Evolutionary conservation across 2,797 vertebrate genomes (phyloP).

Genomic region (Ctenosaura bakeri): DNA sequence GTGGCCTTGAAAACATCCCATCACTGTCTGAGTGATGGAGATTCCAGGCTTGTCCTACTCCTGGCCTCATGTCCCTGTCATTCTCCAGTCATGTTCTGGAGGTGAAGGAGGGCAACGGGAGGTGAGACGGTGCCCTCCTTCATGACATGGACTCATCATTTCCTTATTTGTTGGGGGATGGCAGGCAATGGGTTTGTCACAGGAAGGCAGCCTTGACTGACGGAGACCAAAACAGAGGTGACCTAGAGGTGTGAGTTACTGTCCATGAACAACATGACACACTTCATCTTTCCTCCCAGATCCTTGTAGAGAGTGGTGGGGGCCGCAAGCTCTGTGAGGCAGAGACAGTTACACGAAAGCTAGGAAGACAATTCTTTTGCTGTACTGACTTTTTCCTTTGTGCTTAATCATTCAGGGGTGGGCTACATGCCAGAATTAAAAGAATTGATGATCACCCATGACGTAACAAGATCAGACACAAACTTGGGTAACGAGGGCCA

Average conservation of each 20-base stretch:
- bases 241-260: conserved; percentile 7
- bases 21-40: not conserved
- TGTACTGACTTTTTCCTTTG: not conserved
- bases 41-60: not conserved
- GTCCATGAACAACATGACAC: not conserved
- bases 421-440: not conserved
- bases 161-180: conserved; percentile 14
- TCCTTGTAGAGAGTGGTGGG: too few relatives aligned
- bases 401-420: not conserved
- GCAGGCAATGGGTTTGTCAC: not conserved
- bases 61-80: conserved; percentile 20
- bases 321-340: not conserved
- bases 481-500: too few relatives aligned
- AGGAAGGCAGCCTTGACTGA: conserved; percentile 16
- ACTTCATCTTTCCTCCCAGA: not conserved
- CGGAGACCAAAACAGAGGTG: not conserved
- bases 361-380: not conserved
- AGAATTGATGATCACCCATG: not conserved
- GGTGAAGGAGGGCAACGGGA: not conserved
- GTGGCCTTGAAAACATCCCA: not conserved
- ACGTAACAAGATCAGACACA: too few relatives aligned
- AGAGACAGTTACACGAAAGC: not conserved
- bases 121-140: not conserved
- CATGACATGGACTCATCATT: conserved; percentile 3
- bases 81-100: conserved; percentile 7